Evolutionary conservation across 2,888 invertebrate species (phyloP).

Genomic region (Sicus ferrugineus): DNA sequence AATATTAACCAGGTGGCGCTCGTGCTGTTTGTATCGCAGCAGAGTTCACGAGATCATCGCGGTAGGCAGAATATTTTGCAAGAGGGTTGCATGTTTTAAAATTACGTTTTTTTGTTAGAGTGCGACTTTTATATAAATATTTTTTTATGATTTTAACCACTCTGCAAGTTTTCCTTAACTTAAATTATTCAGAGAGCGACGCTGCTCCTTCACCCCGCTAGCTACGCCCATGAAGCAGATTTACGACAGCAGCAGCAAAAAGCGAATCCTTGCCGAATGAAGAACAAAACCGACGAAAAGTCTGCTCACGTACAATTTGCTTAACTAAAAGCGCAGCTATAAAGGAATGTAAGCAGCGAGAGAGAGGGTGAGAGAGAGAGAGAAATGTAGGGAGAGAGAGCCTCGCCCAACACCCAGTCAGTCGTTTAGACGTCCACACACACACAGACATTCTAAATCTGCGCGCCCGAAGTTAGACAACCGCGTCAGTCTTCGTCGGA

Average conservation of each 20-base stretch:
- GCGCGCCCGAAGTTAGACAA: no score
- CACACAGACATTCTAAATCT: background rate
- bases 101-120: no score
- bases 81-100: no score
- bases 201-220: background rate
- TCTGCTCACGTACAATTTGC: constrained; percentile 48
- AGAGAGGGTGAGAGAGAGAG: background rate
- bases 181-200: background rate
- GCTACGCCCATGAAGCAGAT: background rate
- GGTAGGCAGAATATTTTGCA: no score
- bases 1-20: constrained; percentile 43
- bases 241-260: background rate
- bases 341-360: background rate
- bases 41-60: no score
- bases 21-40: no score
- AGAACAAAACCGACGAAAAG: constrained; percentile 32
- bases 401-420: background rate
- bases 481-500: background rate
- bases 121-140: no score
- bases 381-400: background rate
- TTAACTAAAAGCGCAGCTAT: constrained; percentile 31
- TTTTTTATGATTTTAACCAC: no score
- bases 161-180: no score
- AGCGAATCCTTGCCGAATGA: background rate
- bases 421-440: background rate